phyloP scores from a whole-genome alignment of 2,888 invertebrate genomes.

The Cybosia mesomella region DNA sequence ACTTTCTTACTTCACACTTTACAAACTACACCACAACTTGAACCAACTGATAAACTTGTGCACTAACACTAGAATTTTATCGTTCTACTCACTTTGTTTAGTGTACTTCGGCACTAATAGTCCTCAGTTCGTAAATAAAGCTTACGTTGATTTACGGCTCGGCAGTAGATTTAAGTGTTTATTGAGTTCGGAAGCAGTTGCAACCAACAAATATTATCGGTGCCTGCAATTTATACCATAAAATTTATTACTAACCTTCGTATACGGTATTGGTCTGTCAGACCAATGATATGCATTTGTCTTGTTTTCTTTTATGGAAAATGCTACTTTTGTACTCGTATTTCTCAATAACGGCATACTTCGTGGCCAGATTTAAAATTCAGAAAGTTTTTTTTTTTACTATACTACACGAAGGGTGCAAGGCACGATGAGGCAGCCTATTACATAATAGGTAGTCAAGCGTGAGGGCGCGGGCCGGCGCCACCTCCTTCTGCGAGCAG shows the following conservation, averaged over 20 bases:
- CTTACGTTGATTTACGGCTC: slow-evolving; percentile 23
- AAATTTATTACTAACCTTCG: not conserved
- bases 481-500: too few relatives aligned
- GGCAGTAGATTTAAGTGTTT: slow-evolving; percentile 15
- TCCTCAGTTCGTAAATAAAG: slow-evolving; percentile 21
- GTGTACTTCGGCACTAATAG: slow-evolving; percentile 22
- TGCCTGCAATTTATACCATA: not conserved
- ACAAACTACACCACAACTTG: slow-evolving; percentile 38
- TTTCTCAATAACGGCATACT: too few relatives aligned
- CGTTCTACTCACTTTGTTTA: slow-evolving; percentile 30
- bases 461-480: too few relatives aligned
- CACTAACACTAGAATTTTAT: slow-evolving; percentile 53
- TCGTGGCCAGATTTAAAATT: too few relatives aligned
- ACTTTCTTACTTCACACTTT: slow-evolving; percentile 36
- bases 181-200: slow-evolving; percentile 8
- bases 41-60: slow-evolving; percentile 43
- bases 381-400: too few relatives aligned
- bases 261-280: not conserved
- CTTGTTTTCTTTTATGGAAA: too few relatives aligned
- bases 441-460: too few relatives aligned
- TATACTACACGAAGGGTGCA: too few relatives aligned
- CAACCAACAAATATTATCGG: not conserved
- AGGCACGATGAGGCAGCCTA: too few relatives aligned
- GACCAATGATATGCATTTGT: not conserved
- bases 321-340: too few relatives aligned